phyloP scores from a whole-genome alignment of 2,797 vertebrate species.

The Kryptolebias ocellatus region DNA sequence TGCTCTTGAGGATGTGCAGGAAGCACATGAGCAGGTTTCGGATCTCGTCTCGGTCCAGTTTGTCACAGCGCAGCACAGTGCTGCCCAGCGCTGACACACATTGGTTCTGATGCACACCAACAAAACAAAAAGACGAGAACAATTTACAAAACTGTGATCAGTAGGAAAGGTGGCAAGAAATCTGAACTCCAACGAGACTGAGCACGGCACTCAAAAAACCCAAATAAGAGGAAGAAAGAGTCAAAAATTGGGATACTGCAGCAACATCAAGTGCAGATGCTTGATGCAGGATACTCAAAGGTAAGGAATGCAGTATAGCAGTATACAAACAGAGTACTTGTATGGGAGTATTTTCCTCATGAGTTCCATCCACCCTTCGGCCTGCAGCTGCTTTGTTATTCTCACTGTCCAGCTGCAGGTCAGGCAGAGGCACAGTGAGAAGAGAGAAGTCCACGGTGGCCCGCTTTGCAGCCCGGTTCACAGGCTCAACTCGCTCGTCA shows the following conservation, averaged over 20 bases:
- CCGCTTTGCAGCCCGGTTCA: conserved; percentile 80
- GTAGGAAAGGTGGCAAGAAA: too few relatives aligned
- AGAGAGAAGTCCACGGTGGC: conserved; percentile 95
- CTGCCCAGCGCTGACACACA: conserved; percentile 86
- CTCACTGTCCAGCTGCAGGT: conserved; percentile 72
- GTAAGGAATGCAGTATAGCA: background rate
- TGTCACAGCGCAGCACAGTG: conserved; percentile 90
- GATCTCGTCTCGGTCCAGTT: conserved; percentile 94
- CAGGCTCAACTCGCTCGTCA: conserved; percentile 69
- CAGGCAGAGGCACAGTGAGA: conserved; percentile 75
- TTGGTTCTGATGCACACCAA: conserved; percentile 80
- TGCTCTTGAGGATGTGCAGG: conserved; percentile 95
- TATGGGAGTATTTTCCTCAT: conserved; percentile 62
- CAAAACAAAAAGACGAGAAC: background rate
- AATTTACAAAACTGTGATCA: background rate
- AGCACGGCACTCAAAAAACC: conserved; percentile 20
- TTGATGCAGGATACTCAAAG: background rate
- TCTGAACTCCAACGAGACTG: too few relatives aligned
- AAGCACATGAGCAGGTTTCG: conserved; percentile 97
- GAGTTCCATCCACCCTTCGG: conserved; percentile 20
- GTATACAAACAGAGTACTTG: conserved; percentile 69
- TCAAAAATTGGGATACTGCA: background rate
- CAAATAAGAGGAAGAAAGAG: conserved; percentile 5
- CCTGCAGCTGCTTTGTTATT: conserved; percentile 20
- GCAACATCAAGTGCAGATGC: too few relatives aligned